Base-by-base conservation (phyloP, 1,140 invertebrate genomes). In the Physella acuta region DNA sequence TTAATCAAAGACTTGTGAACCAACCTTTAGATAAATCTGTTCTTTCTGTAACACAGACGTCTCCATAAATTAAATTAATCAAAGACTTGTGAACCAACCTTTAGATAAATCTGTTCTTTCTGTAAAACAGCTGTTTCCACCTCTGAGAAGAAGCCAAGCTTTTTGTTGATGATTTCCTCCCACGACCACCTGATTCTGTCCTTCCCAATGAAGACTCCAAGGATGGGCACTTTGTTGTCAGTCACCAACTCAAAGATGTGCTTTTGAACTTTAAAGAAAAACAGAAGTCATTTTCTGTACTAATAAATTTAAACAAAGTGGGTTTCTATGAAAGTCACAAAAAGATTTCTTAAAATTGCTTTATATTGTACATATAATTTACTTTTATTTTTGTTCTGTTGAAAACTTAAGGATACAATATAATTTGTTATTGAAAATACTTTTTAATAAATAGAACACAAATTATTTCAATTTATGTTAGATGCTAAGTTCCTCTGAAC, bases 1-100 rank as follows among this genome's bases (percentile, higher is more conserved):
- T n/a, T n/a, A n/a, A n/a, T n/a, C n/a, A n/a, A n/a, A n/a, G n/a
- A n/a, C n/a, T n/a, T n/a, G n/a, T n/a, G n/a, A n/a, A n/a, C n/a
- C n/a, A 17, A 82, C 79, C 79, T 81, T 82, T 37, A 79, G 67
- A 71, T 76, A 80, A 28, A 82, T 75, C 11, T 78, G 76, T 68
- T 83, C 76, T 59, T 76, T 81, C 30, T 70, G 71, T 14, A 69
- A 28, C 34, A 77, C 75, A 52, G 66, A 62, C 24, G 60, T 71
- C 26, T 76, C 72, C 65, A 80, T 71, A n/a, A n/a, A n/a, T 14
- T 73, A 72, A 20, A 75, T n/a, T n/a, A n/a, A n/a, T n/a, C n/a
- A n/a, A n/a, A n/a, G n/a, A n/a, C n/a, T n/a, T n/a, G n/a, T 44
- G 26, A 60, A 60, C 64, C 24, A 17, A 82, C 79, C 80, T 81